Conservation (phyloP, 2,797 vertebrate species). For the Gallinago solitaria region DNA sequence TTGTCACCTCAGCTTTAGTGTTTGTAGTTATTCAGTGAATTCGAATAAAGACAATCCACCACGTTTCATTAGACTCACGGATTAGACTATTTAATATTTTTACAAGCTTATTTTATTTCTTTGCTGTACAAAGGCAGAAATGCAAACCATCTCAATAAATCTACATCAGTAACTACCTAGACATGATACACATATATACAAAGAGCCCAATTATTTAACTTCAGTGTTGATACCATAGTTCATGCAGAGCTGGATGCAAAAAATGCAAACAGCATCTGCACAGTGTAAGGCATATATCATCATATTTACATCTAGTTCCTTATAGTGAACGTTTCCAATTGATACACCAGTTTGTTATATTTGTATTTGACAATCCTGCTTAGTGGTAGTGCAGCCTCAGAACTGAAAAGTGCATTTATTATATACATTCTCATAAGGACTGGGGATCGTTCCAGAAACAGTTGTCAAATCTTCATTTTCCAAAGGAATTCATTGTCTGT, state of each 20-base stretch:
- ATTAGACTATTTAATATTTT: not conserved
- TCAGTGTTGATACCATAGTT: conserved; percentile 16
- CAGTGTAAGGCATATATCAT: not conserved
- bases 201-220: not conserved
- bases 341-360: not conserved
- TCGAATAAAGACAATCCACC: not conserved
- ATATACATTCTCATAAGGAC: conserved; percentile 2
- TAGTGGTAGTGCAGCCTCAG: conserved; percentile 2
- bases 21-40: not conserved
- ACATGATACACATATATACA: conserved; percentile 57
- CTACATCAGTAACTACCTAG: conserved; percentile 21
- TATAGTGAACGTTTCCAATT: not conserved
- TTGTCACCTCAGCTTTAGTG: not conserved
- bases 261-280: conserved; percentile 33
- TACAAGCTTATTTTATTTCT: conserved; percentile 52
- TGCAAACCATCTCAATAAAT: conserved; percentile 19
- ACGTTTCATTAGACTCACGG: not conserved
- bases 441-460: not conserved
- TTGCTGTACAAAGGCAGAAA: conserved; percentile 66
- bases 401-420: conserved; percentile 51
- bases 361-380: not conserved
- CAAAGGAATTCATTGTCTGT: not conserved
- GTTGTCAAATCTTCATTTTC: not conserved
- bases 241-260: conserved; percentile 13
- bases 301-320: conserved; percentile 13